Conservation (phyloP, 2,113 vertebrate genomes). For the Chascanopsetta lugubris region DNA sequence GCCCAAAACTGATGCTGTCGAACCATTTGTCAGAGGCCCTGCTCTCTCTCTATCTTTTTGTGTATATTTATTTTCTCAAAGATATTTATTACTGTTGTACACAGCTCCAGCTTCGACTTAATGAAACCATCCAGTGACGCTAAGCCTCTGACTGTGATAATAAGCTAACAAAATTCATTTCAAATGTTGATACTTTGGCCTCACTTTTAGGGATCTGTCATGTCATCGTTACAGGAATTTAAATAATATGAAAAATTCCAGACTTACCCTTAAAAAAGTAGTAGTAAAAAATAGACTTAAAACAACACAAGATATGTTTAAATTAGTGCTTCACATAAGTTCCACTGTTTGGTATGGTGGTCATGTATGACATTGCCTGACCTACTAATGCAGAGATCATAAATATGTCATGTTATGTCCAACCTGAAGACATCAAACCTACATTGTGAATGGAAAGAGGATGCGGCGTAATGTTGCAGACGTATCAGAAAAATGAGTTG, state of each 20-base stretch:
- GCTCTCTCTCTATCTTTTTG: background rate
- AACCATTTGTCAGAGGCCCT: slow-evolving; percentile 10
- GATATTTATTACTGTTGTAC: background rate
- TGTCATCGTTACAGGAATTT: no score
- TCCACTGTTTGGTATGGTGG: background rate
- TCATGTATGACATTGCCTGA: background rate
- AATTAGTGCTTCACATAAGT: no score
- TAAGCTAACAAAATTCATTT: background rate
- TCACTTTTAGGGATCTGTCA: no score
- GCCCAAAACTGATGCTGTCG: slow-evolving; percentile 14
- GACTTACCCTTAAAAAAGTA: background rate
- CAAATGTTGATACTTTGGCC: no score
- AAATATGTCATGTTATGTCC: background rate
- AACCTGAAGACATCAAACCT: background rate
- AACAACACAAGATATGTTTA: background rate
- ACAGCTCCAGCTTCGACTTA: background rate
- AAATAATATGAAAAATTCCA: no score
- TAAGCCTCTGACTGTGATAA: background rate
- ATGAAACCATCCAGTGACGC: no score
- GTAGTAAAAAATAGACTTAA: background rate
- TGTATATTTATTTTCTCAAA: no score
- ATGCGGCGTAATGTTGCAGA: background rate
- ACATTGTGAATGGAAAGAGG: background rate
- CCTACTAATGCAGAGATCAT: background rate
- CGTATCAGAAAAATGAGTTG: background rate